Conservation (phyloP, 2,797 vertebrate genomes). For the Erethizon dorsatum region DNA sequence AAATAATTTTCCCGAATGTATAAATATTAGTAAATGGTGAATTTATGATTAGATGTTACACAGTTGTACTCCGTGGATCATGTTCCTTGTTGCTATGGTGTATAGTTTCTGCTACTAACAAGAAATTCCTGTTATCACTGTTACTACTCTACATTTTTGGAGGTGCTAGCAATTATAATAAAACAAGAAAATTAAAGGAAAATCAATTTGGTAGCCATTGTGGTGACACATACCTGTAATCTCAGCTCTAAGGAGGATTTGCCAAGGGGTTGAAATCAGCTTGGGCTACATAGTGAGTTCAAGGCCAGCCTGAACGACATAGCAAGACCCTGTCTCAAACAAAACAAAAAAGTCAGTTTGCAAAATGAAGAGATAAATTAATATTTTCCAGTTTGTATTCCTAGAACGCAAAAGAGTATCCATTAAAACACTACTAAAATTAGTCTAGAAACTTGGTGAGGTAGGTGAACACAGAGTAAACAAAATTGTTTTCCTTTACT, state of each 20-base stretch:
- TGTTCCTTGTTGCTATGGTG: neutral
- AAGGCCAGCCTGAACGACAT: neutral
- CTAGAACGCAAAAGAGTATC: neutral
- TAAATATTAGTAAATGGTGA: neutral
- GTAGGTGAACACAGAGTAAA: neutral
- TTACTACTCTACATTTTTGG: neutral
- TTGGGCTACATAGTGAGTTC: neutral
- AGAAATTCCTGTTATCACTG: neutral
- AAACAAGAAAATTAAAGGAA: conserved; percentile 18
- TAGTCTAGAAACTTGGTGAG: conserved; percentile 1
- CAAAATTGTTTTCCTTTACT: conserved; percentile 1
- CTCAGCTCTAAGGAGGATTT: neutral
- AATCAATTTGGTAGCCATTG: neutral
- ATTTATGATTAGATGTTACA: neutral
- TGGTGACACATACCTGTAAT: neutral
- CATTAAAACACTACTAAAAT: neutral
- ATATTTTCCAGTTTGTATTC: neutral
- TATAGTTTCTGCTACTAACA: neutral
- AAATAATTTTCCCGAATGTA: neutral
- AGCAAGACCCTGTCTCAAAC: neutral
- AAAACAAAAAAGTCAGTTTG: neutral
- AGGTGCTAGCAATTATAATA: neutral
- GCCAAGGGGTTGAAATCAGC: neutral
- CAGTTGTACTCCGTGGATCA: neutral
- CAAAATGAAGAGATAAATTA: neutral